Evolutionary conservation across 2,797 vertebrate species (phyloP).

Genomic region (Manis pentadactyla): DNA sequence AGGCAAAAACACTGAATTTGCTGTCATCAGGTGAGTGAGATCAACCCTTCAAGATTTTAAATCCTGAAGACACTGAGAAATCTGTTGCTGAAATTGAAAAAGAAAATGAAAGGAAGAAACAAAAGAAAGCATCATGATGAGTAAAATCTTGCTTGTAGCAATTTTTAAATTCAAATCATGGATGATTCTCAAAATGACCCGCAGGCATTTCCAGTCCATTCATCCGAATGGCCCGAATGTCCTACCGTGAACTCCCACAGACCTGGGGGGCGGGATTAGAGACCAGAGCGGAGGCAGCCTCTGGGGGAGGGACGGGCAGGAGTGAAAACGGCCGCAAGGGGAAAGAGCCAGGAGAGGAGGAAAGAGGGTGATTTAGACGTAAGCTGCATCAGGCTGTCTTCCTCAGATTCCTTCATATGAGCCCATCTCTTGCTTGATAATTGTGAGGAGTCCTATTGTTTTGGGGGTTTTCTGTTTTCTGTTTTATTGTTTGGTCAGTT

Average conservation of each 20-base stretch:
- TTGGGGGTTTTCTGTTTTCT: background rate
- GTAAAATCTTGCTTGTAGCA: constrained; percentile 58
- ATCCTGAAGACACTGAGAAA: constrained; percentile 89
- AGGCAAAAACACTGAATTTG: constrained; percentile 91
- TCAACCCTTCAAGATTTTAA: constrained; percentile 89
- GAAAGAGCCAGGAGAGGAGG: background rate
- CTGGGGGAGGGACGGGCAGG: background rate
- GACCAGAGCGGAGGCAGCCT: background rate
- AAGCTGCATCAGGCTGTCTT: background rate
- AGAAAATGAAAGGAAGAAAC: constrained; percentile 90
- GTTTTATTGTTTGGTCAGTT: background rate
- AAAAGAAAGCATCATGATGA: constrained; percentile 88
- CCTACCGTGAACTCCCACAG: constrained; percentile 82
- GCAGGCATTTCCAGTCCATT: constrained; percentile 75
- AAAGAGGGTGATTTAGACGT: background rate
- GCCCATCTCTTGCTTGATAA: background rate
- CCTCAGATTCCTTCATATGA: background rate
- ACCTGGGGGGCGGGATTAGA: background rate
- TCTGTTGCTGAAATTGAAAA: constrained; percentile 90
- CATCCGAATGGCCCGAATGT: constrained; percentile 70
- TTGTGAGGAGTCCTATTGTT: background rate
- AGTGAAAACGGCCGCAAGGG: background rate
- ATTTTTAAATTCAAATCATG: constrained; percentile 81
- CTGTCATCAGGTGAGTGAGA: constrained; percentile 87
- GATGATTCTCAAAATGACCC: constrained; percentile 71